A percentile compares a stretch with the other conserved stretches of the same genome.
These are phyloP conservation scores for Campoletis raptor DNA, from an alignment of 2,888 invertebrate genomes.

Conservation along the genomic window DNA sequence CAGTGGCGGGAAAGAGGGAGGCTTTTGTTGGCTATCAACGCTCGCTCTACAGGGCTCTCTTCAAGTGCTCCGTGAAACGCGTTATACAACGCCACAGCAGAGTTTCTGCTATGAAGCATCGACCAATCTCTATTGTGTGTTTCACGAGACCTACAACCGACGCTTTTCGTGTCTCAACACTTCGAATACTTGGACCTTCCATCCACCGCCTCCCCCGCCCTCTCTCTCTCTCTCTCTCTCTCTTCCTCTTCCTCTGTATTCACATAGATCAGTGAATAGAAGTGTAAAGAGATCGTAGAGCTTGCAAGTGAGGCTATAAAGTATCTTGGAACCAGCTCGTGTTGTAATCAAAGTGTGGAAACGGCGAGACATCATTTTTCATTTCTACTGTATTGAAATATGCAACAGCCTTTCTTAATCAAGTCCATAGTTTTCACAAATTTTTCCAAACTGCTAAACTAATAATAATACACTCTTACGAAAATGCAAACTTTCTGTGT, in stretches of 20 bases:
- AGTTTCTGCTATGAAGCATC: conserved; percentile 31
- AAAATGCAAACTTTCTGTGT: too few relatives aligned
- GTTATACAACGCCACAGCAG: conserved; percentile 20
- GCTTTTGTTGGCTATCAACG: conserved; percentile 71
- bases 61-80: conserved; percentile 45
- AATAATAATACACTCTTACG: too few relatives aligned
- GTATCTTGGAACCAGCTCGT: neutral
- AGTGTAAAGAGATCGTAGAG: conserved; percentile 5
- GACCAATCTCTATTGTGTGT: conserved; percentile 46
- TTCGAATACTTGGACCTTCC: conserved; percentile 7
- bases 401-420: neutral
- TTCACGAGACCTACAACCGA: conserved; percentile 47
- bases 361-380: neutral
- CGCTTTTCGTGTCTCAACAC: conserved; percentile 28
- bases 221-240: neutral
- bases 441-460: neutral
- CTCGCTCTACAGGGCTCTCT: conserved; percentile 14
- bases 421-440: neutral
- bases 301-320: conserved; percentile 11
- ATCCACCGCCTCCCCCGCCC: neutral
- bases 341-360: conserved; percentile 24
- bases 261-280: conserved; percentile 13
- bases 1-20: conserved; percentile 6
- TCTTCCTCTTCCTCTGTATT: neutral
- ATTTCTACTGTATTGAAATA: neutral